phyloP scores from a whole-genome alignment of 2,888 invertebrate genomes.

The Dicyrtoma fusca region DNA sequence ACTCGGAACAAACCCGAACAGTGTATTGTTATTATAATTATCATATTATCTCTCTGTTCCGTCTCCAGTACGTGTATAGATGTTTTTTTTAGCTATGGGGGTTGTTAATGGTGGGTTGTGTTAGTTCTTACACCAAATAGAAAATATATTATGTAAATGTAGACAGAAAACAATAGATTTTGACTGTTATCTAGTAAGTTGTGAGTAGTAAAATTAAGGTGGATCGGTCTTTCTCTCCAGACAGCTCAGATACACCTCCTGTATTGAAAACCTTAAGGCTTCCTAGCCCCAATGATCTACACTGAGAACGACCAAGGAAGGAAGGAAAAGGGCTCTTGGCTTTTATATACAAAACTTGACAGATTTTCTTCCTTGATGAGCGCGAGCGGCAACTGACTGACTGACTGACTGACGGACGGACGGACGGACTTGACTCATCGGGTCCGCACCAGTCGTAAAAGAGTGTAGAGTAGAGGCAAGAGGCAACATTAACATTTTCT shows the following conservation, averaged over 20 bases:
- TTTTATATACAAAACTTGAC: slow-evolving; percentile 36
- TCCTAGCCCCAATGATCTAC: too few species aligned
- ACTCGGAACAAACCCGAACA: too few species aligned
- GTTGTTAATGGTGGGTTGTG: too few species aligned
- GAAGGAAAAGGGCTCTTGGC: slow-evolving; percentile 23
- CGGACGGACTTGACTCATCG: too few species aligned
- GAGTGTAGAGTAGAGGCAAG: not conserved
- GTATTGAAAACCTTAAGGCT: slow-evolving; percentile 16
- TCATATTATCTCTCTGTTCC: too few species aligned
- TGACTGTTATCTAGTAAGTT: slow-evolving; percentile 31
- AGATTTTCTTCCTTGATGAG: slow-evolving; percentile 41
- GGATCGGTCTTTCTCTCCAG: slow-evolving; percentile 22
- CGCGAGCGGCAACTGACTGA: slow-evolving; percentile 35
- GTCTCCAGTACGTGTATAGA: too few species aligned
- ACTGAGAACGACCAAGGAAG: too few species aligned
- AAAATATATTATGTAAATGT: slow-evolving; percentile 18
- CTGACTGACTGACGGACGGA: not conserved
- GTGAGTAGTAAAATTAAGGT: slow-evolving; percentile 33
- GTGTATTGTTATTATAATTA: too few species aligned
- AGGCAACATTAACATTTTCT: slow-evolving; percentile 24
- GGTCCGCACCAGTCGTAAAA: too few species aligned
- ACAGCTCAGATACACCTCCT: slow-evolving; percentile 30
- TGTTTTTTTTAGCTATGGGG: too few species aligned
- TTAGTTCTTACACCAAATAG: not conserved
- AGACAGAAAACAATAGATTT: slow-evolving; percentile 24